Evolutionary conservation across 1,140 invertebrate species (phyloP).

Genomic region (Brachionus angularis): DNA sequence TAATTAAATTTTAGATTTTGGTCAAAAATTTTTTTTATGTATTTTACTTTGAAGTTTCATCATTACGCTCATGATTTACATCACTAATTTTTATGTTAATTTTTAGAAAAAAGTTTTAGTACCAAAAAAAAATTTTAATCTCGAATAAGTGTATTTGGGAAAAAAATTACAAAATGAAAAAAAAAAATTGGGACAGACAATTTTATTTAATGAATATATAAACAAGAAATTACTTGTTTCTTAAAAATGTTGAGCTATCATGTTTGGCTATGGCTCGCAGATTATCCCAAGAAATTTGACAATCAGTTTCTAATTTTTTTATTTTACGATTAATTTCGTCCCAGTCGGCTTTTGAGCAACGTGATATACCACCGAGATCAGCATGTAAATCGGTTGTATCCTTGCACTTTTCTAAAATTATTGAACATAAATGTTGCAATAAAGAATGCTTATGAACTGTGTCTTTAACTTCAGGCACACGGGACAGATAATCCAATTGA

Average conservation of each 20-base stretch:
- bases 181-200: neutral
- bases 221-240: constrained; percentile 66
- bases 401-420: constrained; percentile 91
- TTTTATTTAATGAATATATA: neutral
- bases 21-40: neutral
- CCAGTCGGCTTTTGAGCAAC: constrained; percentile 65
- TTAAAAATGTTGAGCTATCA: constrained; percentile 76
- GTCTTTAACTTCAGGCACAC: constrained; percentile 98
- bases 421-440: constrained; percentile 91
- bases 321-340: constrained; percentile 65
- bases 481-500: constrained; percentile 91
- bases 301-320: constrained; percentile 82
- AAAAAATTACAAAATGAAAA: neutral
- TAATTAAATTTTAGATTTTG: neutral
- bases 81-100: neutral
- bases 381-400: constrained; percentile 90
- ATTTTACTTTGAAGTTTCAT: constrained; percentile 43
- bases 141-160: neutral
- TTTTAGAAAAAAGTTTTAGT: neutral
- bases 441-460: constrained; percentile 96
- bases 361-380: constrained; percentile 66
- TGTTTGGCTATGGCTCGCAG: constrained; percentile 91
- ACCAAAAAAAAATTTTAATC: neutral
- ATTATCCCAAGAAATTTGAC: constrained; percentile 95
- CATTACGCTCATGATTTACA: constrained; percentile 9